Percentiles rank a stretch among this genome's conserved stretches.
Evolutionary conservation across 1,140 invertebrate genomes (phyloP).

Genomic region (Drosophila watanabei): DNA sequence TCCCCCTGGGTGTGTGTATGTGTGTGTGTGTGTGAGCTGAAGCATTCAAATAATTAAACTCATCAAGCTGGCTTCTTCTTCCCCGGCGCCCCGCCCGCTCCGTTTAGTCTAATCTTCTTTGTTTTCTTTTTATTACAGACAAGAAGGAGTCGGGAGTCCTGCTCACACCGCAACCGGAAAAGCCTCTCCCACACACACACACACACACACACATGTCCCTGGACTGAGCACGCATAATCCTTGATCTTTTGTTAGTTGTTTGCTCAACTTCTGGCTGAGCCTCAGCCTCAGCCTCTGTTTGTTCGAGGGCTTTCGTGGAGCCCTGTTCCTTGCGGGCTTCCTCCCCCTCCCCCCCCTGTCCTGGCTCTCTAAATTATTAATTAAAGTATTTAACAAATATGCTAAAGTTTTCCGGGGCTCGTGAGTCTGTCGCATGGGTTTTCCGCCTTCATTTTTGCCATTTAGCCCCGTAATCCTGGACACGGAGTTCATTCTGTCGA

Average conservation of each 20-base stretch:
- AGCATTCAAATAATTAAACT: slow-evolving; percentile 83
- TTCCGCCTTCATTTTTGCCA: slow-evolving; percentile 3
- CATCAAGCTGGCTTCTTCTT: slow-evolving; percentile 70
- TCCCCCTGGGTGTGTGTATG: slow-evolving; percentile 5
- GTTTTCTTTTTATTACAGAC: slow-evolving; percentile 71
- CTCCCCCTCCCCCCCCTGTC: not conserved
- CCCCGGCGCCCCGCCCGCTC: slow-evolving; percentile 22
- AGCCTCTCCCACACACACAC: slow-evolving; percentile 16
- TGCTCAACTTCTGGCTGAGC: slow-evolving; percentile 66
- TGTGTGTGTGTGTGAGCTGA: slow-evolving; percentile 60
- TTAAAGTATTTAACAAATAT: slow-evolving; percentile 83
- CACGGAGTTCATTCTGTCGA: slow-evolving; percentile 72
- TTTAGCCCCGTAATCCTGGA: slow-evolving; percentile 27
- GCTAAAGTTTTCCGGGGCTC: slow-evolving; percentile 72
- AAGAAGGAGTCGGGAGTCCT: slow-evolving; percentile 4
- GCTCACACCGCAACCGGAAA: slow-evolving; percentile 34
- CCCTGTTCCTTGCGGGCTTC: not conserved
- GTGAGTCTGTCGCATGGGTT: slow-evolving; percentile 22
- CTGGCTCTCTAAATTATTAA: slow-evolving; percentile 76
- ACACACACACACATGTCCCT: slow-evolving; percentile 21
- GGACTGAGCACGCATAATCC: slow-evolving; percentile 73
- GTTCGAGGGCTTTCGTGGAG: slow-evolving; percentile 12
- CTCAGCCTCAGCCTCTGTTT: slow-evolving; percentile 10
- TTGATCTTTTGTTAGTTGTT: slow-evolving; percentile 83
- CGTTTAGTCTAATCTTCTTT: slow-evolving; percentile 76